Base-by-base conservation (phyloP, 2,797 vertebrate genomes). In the Sorex maritimensis region DNA sequence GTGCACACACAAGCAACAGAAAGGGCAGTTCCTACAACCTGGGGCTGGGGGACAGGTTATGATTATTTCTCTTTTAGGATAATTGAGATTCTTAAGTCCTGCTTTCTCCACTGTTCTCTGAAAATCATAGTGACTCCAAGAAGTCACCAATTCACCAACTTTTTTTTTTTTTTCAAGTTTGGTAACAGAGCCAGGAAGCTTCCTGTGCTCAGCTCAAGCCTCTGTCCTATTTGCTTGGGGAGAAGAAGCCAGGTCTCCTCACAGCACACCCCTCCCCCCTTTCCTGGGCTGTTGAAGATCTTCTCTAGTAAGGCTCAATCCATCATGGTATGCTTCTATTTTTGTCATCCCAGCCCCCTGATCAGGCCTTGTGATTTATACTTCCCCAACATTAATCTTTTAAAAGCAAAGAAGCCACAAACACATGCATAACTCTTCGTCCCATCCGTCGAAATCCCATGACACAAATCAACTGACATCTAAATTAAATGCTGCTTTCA, bases 401-500 rank as follows among this genome's bases (percentile, higher is more conserved):
- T 88, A 91, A 94, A 95, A 93, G 89, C 89, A 91, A 95, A 93
- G 90, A 82, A 85, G 30, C 26, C 69, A 92, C 72, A 94, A 83
- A 95, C 65, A 81, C 65, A 77, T 61, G 81, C 65, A 89, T 89
- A 93, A 28, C 78, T 97, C 83, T 90, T 77, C 46, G 71, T 97
- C 15, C 49, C 79, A 84, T 95, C 83, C 94, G 71, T 38, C 85
- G 77, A 94, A 96, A 94, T 90, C 77, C 88, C 92, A 46, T 91
- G 94, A 96, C 88, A 94, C 10, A 90, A 96, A 83, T 96, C 96
- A 96, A 93, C 92, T 89, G 91, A 38, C 94, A 55, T 83, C 19
- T 58, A 95, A 94, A 96, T 94, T 82, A 97, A 96, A 96, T 81
- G 80, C 91, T 96, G 88, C 96, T 87, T 97, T 97, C 93, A 94